These are phyloP conservation scores for Plecturocebus donacophilus DNA, from an alignment of 2,113 vertebrate species.

Conservation along the genomic window DNA sequence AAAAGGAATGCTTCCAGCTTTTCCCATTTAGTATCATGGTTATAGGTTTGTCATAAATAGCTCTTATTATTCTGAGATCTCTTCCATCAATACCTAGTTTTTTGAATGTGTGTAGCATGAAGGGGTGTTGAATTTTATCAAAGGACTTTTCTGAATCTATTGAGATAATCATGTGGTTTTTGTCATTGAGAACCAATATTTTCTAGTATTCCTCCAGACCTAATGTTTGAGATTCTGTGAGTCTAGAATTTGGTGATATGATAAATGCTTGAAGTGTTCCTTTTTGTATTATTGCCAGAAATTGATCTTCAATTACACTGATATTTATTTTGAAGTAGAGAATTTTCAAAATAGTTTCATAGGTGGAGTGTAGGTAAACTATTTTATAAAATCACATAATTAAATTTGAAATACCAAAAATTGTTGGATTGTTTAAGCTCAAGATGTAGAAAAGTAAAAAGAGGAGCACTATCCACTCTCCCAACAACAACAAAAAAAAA, in stretches of 20 bases:
- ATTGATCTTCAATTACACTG: not conserved
- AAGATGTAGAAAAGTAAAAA: not conserved
- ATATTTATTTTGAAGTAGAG: not conserved
- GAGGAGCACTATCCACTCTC: not conserved
- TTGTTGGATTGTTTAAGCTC: not conserved
- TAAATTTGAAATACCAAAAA: not conserved
- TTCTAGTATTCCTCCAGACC: not conserved
- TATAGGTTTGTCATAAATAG: too few relatives aligned
- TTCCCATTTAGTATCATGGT: too few relatives aligned
- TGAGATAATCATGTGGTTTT: too few relatives aligned
- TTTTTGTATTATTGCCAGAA: not conserved
- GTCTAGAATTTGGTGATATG: not conserved
- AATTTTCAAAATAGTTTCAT: not conserved
- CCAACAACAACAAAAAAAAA: not conserved
- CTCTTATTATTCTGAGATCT: too few relatives aligned
- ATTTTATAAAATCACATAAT: not conserved
- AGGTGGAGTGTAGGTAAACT: not conserved
- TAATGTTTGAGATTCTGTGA: not conserved
- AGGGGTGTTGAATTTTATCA: too few relatives aligned
- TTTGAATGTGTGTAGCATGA: too few relatives aligned
- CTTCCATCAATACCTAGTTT: too few relatives aligned
- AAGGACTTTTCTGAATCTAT: too few relatives aligned
- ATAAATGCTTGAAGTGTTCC: not conserved
- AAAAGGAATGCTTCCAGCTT: too few relatives aligned
- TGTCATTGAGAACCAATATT: not conserved